Conservation (phyloP, 2,888 invertebrate genomes). For the Coleophora deauratella region DNA sequence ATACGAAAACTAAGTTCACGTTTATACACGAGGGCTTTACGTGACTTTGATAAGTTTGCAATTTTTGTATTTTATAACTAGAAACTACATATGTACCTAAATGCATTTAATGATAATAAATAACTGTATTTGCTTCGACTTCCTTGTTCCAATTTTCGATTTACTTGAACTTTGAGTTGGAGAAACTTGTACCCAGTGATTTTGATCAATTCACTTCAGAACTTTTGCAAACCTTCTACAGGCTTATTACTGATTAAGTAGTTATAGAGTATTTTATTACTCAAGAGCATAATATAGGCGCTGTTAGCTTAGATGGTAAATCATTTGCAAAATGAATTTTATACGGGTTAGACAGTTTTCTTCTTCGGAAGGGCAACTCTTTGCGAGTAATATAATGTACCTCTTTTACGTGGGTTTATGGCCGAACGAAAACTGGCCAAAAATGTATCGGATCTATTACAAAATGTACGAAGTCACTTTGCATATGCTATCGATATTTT, state of each 20-base stretch:
- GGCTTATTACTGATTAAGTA: not conserved
- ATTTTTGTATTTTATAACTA: no score
- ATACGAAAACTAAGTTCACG: conserved; percentile 51
- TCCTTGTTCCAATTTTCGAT: no score
- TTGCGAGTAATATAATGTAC: conserved; percentile 46
- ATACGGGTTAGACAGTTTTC: not conserved
- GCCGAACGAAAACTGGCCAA: conserved; percentile 33
- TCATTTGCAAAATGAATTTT: conserved; percentile 29
- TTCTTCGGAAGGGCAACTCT: conserved; percentile 28
- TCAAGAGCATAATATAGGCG: not conserved
- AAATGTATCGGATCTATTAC: conserved; percentile 25
- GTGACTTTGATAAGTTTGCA: conserved; percentile 20
- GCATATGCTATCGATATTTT: conserved; percentile 28
- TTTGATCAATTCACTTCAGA: not conserved
- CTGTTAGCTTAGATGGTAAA: not conserved
- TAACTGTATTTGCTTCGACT: no score
- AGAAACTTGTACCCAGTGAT: no score
- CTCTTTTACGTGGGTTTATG: conserved; percentile 47
- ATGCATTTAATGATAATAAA: not conserved
- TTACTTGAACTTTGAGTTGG: no score
- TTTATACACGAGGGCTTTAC: conserved; percentile 63
- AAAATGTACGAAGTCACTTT: conserved; percentile 33
- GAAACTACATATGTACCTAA: no score
- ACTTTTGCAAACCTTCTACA: not conserved
- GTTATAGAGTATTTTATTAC: not conserved